phyloP scores from a whole-genome alignment of 2,888 invertebrate genomes.

The Hydropsyche betteni region DNA sequence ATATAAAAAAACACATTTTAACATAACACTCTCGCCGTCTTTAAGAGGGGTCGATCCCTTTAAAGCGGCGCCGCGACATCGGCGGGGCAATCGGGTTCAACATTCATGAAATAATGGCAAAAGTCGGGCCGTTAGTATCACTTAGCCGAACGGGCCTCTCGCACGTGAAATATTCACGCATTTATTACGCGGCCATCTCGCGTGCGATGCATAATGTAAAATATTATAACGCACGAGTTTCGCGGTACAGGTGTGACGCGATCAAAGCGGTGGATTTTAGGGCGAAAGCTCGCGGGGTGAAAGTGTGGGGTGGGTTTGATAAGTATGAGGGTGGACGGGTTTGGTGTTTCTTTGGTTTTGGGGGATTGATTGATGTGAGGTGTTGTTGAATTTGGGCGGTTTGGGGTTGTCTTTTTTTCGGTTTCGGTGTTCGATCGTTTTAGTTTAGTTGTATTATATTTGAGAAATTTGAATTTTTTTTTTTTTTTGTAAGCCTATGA shows the following conservation, averaged over 20 bases:
- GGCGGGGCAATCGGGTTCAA: conserved; percentile 8
- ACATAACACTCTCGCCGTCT: neutral
- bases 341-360: no score
- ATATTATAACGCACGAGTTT: no score
- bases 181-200: neutral
- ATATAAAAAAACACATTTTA: no score
- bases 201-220: neutral
- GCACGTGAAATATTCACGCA: conserved; percentile 2
- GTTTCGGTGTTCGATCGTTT: no score
- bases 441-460: no score
- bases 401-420: no score
- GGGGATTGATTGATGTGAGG: no score
- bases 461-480: no score
- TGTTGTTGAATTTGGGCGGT: no score
- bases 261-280: neutral
- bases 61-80: neutral
- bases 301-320: neutral
- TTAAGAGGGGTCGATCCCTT: conserved; percentile 18
- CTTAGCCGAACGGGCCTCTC: conserved; percentile 4
- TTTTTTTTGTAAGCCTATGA: no score
- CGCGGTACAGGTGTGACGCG: no score
- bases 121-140: conserved; percentile 27
- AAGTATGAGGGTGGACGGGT: neutral
- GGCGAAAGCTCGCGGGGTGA: neutral
- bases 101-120: conserved; percentile 21